Conservation (phyloP, 2,888 invertebrate species). For the Tetheella fluctuosa region DNA sequence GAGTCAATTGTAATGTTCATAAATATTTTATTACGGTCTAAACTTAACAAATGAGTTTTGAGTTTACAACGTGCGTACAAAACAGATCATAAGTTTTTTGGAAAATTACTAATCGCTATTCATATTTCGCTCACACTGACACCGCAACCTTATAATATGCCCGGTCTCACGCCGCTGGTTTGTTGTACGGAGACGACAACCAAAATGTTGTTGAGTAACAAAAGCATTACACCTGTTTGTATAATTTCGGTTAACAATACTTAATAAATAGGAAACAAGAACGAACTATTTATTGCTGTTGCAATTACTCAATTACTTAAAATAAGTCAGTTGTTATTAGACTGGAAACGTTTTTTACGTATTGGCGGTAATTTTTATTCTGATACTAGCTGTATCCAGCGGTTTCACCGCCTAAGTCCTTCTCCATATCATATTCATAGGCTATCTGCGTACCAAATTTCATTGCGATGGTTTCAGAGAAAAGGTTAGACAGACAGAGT, state of each 20-base stretch:
- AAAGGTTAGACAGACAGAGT: too few species aligned
- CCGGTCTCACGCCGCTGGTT: conserved; percentile 12
- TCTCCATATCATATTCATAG: too few species aligned
- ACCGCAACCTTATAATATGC: neutral
- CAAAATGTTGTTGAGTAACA: conserved; percentile 9
- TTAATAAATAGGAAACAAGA: conserved; percentile 1
- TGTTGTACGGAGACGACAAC: conserved; percentile 12
- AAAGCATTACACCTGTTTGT: conserved; percentile 6
- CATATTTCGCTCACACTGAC: neutral
- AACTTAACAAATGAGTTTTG: too few species aligned
- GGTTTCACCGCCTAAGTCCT: too few species aligned
- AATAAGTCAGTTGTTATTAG: neutral
- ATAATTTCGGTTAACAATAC: neutral
- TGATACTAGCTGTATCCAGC: neutral
- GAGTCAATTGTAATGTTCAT: too few species aligned
- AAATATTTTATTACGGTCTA: too few species aligned
- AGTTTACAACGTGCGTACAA: too few species aligned
- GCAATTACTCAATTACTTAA: neutral
- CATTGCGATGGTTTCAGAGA: too few species aligned
- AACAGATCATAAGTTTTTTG: neutral
- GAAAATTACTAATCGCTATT: neutral
- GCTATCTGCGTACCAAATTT: too few species aligned
- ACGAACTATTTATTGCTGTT: conserved; percentile 1
- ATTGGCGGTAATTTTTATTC: neutral
- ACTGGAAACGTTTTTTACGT: neutral